Evolutionary conservation across 2,797 vertebrate species (phyloP), one percentile per base, ranked within the genome.

Genomic region (Spondyliosoma cantharus): DNA sequence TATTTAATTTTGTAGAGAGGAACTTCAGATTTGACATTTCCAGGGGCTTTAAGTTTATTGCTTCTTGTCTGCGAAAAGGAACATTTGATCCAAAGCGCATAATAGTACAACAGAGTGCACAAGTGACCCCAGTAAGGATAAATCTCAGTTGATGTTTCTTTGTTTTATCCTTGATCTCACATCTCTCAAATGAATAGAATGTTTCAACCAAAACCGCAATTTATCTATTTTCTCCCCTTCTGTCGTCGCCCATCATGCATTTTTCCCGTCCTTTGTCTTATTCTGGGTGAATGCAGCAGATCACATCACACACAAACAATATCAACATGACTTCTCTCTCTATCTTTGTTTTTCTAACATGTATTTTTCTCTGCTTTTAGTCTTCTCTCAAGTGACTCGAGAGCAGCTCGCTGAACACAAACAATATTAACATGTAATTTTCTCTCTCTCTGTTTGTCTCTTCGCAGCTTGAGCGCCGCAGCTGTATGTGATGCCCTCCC

Each of bases 401-500:
- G 43, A 12, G 1, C 61, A 17, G 37, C 70, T 80, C 50, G 1
- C 64, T 45, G 42, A 78, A 58, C 71, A 78, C 74, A 85, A 82
- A 85, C 75, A 81, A 46, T 74, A 78, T 79, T 88, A 90, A 91
- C 73, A 52, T 60, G 64, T 74, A 0, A 32, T 70, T 77, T 76
- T 78, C 59, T 76, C 59, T 82, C 50, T 81, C 4, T 61, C 1
- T 86, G 37, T 71, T 78, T 73, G 58, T 90, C n/a, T 73, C 48
- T 25, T 0, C 14, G 1, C 87, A 94, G 93, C 74, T 87, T 82
- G 87, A 91, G 80, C 64, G 5, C 86, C 76, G 7, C 80, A 68
- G 89, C 80, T 69, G 77, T 91, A 83, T 94, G 92, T 93, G 88
- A 95, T 94, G 94, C 92, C 78, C 87, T 91, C 91, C 84, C 92